Evolutionary conservation across 1,140 invertebrate species (phyloP), one percentile per base, ranked within the genome.

Genomic region (Aporrectodea caliginosa): DNA sequence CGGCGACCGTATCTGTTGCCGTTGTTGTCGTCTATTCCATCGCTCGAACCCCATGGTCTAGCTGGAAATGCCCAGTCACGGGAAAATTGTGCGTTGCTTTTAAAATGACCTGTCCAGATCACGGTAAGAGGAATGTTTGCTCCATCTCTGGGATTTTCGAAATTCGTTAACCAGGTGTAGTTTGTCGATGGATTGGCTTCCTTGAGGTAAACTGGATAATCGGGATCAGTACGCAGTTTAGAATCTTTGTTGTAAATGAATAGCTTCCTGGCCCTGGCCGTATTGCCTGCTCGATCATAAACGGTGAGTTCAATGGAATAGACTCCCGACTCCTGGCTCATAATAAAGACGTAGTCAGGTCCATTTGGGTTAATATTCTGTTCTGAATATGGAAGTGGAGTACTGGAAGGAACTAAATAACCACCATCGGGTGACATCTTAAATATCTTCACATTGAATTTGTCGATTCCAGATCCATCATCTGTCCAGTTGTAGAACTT

Each of bases 271-370:
- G 75, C 75, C 0, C 16, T 43, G 29, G 75, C 75, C 29, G 16
- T n/a, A 35, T 76, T 76, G 29, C 35, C 35, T 2, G 35, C 75
- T 31, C 43, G 75, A 16, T 76, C 75, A 29, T 58, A 35, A 32
- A 76, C 75, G 29, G 75, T 76, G 32, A 76, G 43, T n/a, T 76
- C 75, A 31, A 76, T 76, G 1, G 75, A 76, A 32, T 76, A 76
- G 35, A 76, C 75, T 0, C 75, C 75, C 2, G 75, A 16, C 30
- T 34, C 43, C 16, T 27, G 33, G n/a, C 1, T 27, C 2, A 16
- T 35, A 35, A 43, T 27, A 27, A 16, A 29, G 35, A 58, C 16
- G 27, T 1, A 27, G 35, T 76, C 16, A 35, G 27, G 27, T 1
- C 35, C 16, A 35, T 16, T 76, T 58, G 33, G 16, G 43, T 27